Percentiles rank a stretch among this genome's conserved stretches.
Evolutionary conservation across 2,797 vertebrate species (phyloP).

Genomic region (Gymnothorax reevesii): DNA sequence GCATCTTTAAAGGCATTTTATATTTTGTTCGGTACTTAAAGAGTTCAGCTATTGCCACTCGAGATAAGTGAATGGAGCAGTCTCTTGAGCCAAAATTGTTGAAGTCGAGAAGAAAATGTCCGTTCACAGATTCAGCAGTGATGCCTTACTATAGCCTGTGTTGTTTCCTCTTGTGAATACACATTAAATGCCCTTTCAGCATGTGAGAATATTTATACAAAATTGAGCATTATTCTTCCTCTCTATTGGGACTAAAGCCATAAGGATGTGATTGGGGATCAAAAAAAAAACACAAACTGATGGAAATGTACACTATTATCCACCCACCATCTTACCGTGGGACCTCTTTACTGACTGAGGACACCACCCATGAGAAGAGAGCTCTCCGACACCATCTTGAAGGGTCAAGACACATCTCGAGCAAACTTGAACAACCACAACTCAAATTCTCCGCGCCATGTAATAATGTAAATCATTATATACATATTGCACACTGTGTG

Average conservation of each 20-base stretch:
- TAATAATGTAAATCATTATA: neutral
- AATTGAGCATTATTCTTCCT: neutral
- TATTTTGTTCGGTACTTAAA: slow-evolving; percentile 38
- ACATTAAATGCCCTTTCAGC: neutral
- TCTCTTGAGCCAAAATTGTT: neutral
- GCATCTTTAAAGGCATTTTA: slow-evolving; percentile 36
- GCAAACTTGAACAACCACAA: neutral
- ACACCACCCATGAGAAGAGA: neutral
- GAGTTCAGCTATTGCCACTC: slow-evolving; percentile 15
- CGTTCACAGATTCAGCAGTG: neutral
- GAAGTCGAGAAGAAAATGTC: neutral
- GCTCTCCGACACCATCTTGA: neutral
- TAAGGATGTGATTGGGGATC: slow-evolving; percentile 1
- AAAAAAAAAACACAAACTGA: neutral
- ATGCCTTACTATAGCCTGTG: no score
- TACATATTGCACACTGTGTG: neutral
- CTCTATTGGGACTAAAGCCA: neutral
- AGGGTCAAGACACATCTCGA: neutral
- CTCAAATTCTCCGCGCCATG: neutral
- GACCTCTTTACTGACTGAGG: neutral
- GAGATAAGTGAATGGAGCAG: neutral
- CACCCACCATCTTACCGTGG: neutral
- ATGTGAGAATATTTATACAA: neutral
- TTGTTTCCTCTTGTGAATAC: neutral
- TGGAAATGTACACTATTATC: neutral